Percentiles rank a stretch among this genome's conserved stretches.
Evolutionary conservation across 2,113 vertebrate genomes (phyloP).

Genomic region (Garra rufa): DNA sequence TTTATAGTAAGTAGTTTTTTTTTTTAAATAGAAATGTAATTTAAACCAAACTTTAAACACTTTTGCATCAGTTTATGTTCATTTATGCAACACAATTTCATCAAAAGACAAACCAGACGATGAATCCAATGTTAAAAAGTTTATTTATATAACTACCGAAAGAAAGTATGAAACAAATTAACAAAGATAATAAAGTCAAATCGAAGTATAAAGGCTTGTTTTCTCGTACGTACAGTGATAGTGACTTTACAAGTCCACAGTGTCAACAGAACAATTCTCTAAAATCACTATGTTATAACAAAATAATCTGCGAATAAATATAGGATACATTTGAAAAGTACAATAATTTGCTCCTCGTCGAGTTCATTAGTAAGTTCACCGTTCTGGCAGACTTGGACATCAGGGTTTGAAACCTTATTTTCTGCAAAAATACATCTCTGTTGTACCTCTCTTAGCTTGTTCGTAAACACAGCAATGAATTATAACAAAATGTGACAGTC

Average conservation of each 20-base stretch:
- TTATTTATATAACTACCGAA: slow-evolving; percentile 75
- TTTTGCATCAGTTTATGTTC: background rate
- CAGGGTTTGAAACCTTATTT: slow-evolving; percentile 9
- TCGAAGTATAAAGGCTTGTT: slow-evolving; percentile 69
- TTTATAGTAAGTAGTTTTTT: too few species aligned
- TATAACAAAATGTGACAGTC: slow-evolving; percentile 34
- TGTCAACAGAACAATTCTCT: slow-evolving; percentile 57
- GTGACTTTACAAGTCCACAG: slow-evolving; percentile 65
- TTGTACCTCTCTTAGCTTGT: slow-evolving; percentile 9
- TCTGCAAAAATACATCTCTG: slow-evolving; percentile 16
- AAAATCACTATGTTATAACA: slow-evolving; percentile 64
- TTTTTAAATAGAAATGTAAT: too few species aligned
- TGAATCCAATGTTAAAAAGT: slow-evolving; percentile 20
- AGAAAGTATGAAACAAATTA: slow-evolving; percentile 67
- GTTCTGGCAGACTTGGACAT: slow-evolving; percentile 28
- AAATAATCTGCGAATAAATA: slow-evolving; percentile 70
- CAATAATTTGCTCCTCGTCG: slow-evolving; percentile 38
- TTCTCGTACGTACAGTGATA: slow-evolving; percentile 61
- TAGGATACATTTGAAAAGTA: slow-evolving; percentile 47
- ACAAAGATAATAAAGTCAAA: slow-evolving; percentile 64
- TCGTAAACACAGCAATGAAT: background rate
- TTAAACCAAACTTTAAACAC: background rate
- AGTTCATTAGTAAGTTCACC: slow-evolving; percentile 45
- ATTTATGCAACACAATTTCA: background rate
- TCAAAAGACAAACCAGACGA: background rate